phyloP scores from a whole-genome alignment of 2,888 invertebrate species.

The Mythimna ferrago region DNA sequence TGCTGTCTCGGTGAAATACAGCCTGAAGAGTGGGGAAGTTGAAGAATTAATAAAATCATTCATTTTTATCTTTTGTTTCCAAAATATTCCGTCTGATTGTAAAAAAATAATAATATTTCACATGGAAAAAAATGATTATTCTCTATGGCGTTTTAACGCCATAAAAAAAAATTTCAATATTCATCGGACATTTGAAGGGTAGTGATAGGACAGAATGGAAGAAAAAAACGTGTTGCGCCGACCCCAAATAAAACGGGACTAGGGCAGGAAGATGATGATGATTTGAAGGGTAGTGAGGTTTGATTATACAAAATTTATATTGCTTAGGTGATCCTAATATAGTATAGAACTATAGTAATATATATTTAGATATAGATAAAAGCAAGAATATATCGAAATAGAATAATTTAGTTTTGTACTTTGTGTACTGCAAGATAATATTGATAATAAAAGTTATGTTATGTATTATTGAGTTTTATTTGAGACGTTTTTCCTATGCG shows the following conservation, averaged over 20 bases:
- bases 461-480: conserved; percentile 50
- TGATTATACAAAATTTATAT: conserved; percentile 16
- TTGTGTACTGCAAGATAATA: conserved; percentile 76
- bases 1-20: no score
- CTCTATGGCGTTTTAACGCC: not conserved
- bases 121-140: conserved; percentile 1
- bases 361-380: conserved; percentile 56
- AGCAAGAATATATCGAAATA: conserved; percentile 63
- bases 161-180: conserved; percentile 4
- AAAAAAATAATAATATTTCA: conserved; percentile 8
- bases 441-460: conserved; percentile 66
- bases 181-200: conserved; percentile 33
- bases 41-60: no score
- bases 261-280: no score
- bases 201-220: no score
- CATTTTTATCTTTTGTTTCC: no score
- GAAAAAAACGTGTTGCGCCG: no score
- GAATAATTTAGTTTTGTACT: conserved; percentile 84
- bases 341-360: conserved; percentile 16
- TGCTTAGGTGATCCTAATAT: conserved; percentile 25
- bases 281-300: conserved; percentile 32
- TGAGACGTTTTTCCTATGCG: not conserved
- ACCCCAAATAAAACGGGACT: no score
- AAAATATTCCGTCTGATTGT: not conserved
- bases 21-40: no score